Evolutionary conservation across 2,113 vertebrate species (phyloP).

Genomic region (Scophthalmus maximus): DNA sequence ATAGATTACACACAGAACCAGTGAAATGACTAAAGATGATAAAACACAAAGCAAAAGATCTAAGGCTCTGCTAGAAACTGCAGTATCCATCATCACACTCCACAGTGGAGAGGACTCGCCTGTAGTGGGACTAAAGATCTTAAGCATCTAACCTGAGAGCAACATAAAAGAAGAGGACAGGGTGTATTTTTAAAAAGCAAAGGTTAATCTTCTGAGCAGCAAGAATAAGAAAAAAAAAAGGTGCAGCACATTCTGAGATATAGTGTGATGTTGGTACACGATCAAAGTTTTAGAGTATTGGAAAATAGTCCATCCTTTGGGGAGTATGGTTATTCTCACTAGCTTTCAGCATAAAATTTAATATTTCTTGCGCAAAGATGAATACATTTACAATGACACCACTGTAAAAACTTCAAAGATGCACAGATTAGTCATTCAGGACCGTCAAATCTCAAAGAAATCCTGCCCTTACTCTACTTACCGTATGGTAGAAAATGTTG

Average conservation of each 20-base stretch:
- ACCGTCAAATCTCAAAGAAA: neutral
- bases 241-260: neutral
- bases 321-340: neutral
- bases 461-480: neutral
- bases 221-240: neutral
- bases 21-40: neutral
- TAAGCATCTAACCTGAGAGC: neutral
- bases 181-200: neutral
- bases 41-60: slow-evolving; percentile 27
- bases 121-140: neutral
- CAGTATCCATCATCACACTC: neutral
- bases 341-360: neutral
- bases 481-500: too few relatives aligned
- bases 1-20: slow-evolving; percentile 12
- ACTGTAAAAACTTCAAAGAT: neutral
- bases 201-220: slow-evolving; percentile 5
- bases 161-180: neutral
- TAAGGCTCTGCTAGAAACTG: slow-evolving; percentile 14
- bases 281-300: neutral
- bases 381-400: too few relatives aligned
- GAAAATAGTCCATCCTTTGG: neutral
- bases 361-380: neutral
- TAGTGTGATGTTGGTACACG: neutral
- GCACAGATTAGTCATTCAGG: neutral
- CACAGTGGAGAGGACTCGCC: neutral